These are phyloP conservation scores for Acrocephalus scirpaceus DNA, from an alignment of 2,797 vertebrate species.

Conservation along the genomic window DNA sequence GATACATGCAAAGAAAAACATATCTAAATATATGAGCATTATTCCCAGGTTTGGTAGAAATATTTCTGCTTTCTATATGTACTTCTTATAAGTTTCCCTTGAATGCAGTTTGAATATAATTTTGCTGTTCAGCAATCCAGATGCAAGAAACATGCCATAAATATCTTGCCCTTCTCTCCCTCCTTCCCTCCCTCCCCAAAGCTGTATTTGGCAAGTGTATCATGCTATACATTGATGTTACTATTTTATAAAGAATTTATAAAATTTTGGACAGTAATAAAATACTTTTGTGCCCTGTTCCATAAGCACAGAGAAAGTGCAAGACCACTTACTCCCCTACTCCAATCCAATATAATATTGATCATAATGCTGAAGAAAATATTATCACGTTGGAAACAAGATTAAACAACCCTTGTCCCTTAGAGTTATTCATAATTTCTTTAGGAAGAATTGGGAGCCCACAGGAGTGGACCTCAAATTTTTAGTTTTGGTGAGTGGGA, in stretches of 20 bases:
- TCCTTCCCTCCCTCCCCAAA: not conserved
- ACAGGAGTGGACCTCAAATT: not conserved
- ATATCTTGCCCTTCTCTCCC: not conserved
- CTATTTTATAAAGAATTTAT: constrained; percentile 22
- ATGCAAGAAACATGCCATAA: not conserved
- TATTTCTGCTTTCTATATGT: not conserved
- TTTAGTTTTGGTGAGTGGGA: not conserved
- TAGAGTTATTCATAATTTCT: not conserved
- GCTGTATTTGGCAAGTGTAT: not conserved
- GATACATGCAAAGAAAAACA: not conserved
- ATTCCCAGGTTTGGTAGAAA: not conserved
- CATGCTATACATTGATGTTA: not conserved
- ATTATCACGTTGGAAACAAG: not conserved
- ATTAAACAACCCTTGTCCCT: not conserved
- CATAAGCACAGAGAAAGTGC: not conserved
- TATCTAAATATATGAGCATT: not conserved
- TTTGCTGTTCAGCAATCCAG: not conserved
- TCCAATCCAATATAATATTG: not conserved
- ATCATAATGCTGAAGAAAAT: not conserved
- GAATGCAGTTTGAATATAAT: not conserved
- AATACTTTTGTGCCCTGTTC: not conserved
- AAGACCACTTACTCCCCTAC: not conserved
- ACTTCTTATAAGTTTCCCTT: not conserved
- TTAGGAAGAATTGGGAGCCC: not conserved
- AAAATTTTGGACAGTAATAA: not conserved